phyloP scores from a whole-genome alignment of 2,113 vertebrate genomes.

The Prochilodus magdalenae region DNA sequence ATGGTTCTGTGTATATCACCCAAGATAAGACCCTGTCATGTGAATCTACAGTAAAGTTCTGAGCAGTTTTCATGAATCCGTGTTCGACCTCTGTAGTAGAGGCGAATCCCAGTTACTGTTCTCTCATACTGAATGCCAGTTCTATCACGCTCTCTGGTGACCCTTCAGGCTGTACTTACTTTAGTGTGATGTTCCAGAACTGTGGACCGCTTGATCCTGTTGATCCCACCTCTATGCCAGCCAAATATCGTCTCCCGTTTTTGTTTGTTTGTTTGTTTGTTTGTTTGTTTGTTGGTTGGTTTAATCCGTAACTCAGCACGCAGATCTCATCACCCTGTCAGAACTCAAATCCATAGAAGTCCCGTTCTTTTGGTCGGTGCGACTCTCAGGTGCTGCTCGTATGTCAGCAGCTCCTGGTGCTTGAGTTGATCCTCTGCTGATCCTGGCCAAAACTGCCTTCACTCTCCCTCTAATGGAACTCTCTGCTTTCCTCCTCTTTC shows the following conservation, averaged over 20 bases:
- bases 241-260: neutral
- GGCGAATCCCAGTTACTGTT: too few relatives aligned
- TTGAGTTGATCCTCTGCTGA: neutral
- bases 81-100: too few relatives aligned
- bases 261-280: too few relatives aligned
- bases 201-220: neutral
- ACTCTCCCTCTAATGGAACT: constrained; percentile 44
- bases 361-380: neutral
- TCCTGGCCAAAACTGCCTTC: neutral
- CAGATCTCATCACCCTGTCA: neutral
- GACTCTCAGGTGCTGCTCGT: neutral
- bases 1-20: too few relatives aligned
- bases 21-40: too few relatives aligned
- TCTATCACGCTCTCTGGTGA: neutral
- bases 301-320: neutral
- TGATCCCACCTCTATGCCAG: neutral
- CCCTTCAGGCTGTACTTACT: neutral
- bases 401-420: constrained; percentile 1
- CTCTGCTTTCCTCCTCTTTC: constrained; percentile 53
- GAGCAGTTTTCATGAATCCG: too few relatives aligned
- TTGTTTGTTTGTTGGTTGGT: too few relatives aligned
- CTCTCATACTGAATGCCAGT: neutral
- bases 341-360: neutral
- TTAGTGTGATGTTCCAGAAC: constrained; percentile 10
- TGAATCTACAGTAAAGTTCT: too few relatives aligned